phyloP scores from a whole-genome alignment of 2,888 invertebrate genomes.

The Parnassius apollo region DNA sequence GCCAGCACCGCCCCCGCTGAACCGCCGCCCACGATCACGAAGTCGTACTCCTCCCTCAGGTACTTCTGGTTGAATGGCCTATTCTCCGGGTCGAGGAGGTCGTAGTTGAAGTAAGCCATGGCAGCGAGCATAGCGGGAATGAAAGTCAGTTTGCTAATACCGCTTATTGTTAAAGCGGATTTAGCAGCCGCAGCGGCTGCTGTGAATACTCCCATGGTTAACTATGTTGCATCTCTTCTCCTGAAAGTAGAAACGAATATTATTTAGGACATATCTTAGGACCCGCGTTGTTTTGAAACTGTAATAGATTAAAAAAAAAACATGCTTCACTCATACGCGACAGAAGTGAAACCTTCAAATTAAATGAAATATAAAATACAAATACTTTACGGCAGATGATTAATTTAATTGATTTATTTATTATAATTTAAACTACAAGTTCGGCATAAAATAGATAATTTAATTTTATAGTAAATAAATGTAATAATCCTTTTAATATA shows the following conservation, averaged over 20 bases:
- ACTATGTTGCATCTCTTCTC: slow-evolving; percentile 46
- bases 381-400: no score
- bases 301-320: no score
- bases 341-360: no score
- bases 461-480: no score
- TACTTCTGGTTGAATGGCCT: slow-evolving; percentile 86
- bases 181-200: slow-evolving; percentile 85
- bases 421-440: no score
- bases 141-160: slow-evolving; percentile 86
- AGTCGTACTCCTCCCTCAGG: slow-evolving; percentile 88
- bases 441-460: no score
- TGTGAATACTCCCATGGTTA: slow-evolving; percentile 60
- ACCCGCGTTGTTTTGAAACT: no score
- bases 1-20: slow-evolving; percentile 92
- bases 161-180: slow-evolving; percentile 85
- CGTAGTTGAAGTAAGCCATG: slow-evolving; percentile 91
- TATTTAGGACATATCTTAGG: no score
- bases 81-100: slow-evolving; percentile 91
- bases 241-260: background rate
- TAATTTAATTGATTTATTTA: no score
- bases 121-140: slow-evolving; percentile 88
- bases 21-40: slow-evolving; percentile 90
- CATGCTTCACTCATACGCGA: no score
- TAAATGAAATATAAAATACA: no score
- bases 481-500: no score